Evolutionary conservation across 2,113 vertebrate genomes (phyloP).

Genomic region (Glaucidium brasilianum): DNA sequence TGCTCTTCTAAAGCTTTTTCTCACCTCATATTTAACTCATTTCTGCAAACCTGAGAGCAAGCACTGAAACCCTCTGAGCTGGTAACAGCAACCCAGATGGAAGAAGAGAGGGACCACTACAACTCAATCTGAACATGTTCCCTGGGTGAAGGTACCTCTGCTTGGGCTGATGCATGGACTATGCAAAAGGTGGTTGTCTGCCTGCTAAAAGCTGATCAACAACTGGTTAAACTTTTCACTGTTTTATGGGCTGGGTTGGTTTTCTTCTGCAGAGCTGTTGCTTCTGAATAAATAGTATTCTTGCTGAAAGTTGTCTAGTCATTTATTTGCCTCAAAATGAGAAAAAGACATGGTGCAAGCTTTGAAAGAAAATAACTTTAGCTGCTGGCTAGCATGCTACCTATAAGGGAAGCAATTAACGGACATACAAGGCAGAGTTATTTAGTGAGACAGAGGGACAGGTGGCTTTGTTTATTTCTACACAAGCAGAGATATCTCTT

Average conservation of each 20-base stretch:
- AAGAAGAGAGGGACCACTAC: background rate
- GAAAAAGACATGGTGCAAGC: background rate
- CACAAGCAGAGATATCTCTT: background rate
- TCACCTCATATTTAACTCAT: background rate
- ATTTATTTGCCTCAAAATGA: background rate
- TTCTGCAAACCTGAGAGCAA: background rate
- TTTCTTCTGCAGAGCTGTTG: background rate
- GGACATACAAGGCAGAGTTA: background rate
- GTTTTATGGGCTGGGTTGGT: background rate
- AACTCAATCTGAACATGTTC: accelerated
- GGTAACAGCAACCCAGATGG: background rate
- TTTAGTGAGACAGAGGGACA: background rate
- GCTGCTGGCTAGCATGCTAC: background rate
- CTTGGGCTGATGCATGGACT: background rate
- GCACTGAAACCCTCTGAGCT: background rate
- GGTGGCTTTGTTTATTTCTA: background rate
- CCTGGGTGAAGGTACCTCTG: background rate
- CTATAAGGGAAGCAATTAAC: background rate
- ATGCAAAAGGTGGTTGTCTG: background rate
- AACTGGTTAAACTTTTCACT: background rate
- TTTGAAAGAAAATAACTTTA: background rate
- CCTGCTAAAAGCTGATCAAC: background rate
- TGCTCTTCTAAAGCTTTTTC: background rate
- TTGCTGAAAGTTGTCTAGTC: background rate
- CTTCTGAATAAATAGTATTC: background rate